Evolutionary conservation across 2,113 vertebrate genomes (phyloP).

Genomic region (Tetrax tetrax): DNA sequence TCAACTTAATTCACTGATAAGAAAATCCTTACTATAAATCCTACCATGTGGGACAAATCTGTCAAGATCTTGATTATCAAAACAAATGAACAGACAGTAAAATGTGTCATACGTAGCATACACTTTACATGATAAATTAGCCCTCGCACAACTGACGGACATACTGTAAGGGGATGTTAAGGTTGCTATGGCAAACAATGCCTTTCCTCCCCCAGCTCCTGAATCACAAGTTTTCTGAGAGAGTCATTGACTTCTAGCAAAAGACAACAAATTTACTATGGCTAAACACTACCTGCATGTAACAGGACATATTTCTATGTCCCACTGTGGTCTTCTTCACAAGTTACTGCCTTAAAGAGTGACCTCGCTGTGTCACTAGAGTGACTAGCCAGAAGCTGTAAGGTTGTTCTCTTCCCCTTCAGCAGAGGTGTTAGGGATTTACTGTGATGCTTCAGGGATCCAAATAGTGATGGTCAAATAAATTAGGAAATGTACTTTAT

Average conservation of each 20-base stretch:
- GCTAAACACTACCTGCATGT: background rate
- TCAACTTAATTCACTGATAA: conserved; percentile 69
- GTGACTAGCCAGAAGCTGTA: background rate
- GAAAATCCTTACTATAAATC: conserved; percentile 76
- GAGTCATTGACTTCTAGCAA: conserved; percentile 12
- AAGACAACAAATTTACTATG: conserved; percentile 32
- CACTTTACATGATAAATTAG: conserved; percentile 75
- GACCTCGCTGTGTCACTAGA: background rate
- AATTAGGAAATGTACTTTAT: background rate
- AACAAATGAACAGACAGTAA: conserved; percentile 76
- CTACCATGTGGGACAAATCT: conserved; percentile 70
- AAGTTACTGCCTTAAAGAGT: conserved; percentile 32
- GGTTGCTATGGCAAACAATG: conserved; percentile 73
- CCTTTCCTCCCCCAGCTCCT: background rate
- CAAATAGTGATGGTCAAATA: background rate
- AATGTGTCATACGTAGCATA: conserved; percentile 68
- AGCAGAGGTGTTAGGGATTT: background rate
- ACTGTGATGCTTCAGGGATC: background rate
- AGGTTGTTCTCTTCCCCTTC: background rate
- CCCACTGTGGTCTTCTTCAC: background rate
- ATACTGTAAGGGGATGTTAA: conserved; percentile 63
- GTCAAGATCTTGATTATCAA: conserved; percentile 78
- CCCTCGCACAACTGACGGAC: conserved; percentile 38
- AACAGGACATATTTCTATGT: background rate
- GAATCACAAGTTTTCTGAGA: conserved; percentile 40